A percentile compares a stretch with the other conserved stretches of the same genome.
phyloP scores from a whole-genome alignment of 2,888 invertebrate species.

The Ypsolopha sequella region DNA sequence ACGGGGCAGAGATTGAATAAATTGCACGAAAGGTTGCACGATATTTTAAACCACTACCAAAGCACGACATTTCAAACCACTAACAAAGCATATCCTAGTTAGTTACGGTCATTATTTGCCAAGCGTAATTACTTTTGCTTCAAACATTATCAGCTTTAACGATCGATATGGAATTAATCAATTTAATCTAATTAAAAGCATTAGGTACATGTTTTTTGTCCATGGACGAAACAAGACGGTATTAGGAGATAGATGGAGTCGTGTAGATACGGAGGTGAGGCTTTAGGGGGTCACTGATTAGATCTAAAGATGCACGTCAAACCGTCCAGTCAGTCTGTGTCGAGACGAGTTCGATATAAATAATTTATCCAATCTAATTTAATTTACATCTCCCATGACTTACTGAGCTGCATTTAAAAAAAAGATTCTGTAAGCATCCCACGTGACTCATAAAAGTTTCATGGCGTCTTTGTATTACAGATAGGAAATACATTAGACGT shows the following conservation, averaged over 20 bases:
- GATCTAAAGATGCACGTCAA: conserved; percentile 56
- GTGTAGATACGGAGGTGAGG: conserved; percentile 56
- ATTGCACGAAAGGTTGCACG: no score
- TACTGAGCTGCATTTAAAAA: conserved; percentile 39
- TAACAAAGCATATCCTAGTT: background rate
- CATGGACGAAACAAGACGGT: conserved; percentile 60
- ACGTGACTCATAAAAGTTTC: conserved; percentile 46
- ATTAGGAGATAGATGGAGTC: conserved; percentile 63
- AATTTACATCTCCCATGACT: conserved; percentile 62
- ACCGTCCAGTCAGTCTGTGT: conserved; percentile 48
- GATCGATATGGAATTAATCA: conserved; percentile 64
- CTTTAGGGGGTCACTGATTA: conserved; percentile 61
- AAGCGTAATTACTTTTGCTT: conserved; percentile 58
- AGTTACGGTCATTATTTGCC: conserved; percentile 50
- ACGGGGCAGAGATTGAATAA: no score
- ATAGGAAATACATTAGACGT: background rate
- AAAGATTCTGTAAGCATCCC: conserved; percentile 30
- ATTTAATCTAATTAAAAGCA: conserved; percentile 71
- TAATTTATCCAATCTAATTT: conserved; percentile 67
- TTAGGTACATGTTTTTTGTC: conserved; percentile 68
- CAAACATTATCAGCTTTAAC: conserved; percentile 38
- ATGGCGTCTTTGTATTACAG: conserved; percentile 31
- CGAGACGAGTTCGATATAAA: conserved; percentile 44
- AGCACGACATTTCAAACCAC: background rate
- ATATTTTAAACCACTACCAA: no score